These are phyloP conservation scores for Eolophus roseicapilla DNA, from an alignment of 2,113 vertebrate genomes.

Conservation along the genomic window DNA sequence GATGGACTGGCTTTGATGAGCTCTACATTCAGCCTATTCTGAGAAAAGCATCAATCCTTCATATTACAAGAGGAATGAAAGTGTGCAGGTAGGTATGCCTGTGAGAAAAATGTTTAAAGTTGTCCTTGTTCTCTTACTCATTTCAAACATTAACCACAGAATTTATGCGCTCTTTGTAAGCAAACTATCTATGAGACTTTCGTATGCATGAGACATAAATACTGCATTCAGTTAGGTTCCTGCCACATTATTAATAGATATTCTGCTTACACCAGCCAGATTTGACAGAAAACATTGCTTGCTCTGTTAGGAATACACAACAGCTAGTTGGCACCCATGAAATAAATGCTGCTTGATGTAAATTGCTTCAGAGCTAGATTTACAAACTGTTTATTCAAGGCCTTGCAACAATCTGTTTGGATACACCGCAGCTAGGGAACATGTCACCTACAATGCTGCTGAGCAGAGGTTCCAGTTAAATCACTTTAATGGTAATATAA, in stretches of 20 bases:
- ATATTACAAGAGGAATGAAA: neutral
- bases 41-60: neutral
- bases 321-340: constrained; percentile 58
- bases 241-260: constrained; percentile 50
- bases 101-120: neutral
- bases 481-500: constrained; percentile 58
- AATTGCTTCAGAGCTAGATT: constrained; percentile 59
- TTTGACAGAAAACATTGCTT: constrained; percentile 69
- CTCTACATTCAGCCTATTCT: neutral
- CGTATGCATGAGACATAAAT: constrained; percentile 52
- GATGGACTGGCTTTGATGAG: neutral
- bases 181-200: neutral
- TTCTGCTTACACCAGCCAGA: constrained; percentile 48
- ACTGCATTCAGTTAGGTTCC: constrained; percentile 35
- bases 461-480: constrained; percentile 57
- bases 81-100: neutral
- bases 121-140: neutral
- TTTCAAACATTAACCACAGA: constrained; percentile 2
- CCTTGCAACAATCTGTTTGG: constrained; percentile 61
- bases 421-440: constrained; percentile 62
- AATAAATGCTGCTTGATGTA: constrained; percentile 73
- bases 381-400: constrained; percentile 72
- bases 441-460: constrained; percentile 50
- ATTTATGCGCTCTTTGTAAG: neutral
- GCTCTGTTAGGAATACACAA: constrained; percentile 37